A percentile compares a stretch with the other conserved stretches of the same genome.
phyloP scores from a whole-genome alignment of 92 coral and sea anemone species.

The Porites lobata region DNA sequence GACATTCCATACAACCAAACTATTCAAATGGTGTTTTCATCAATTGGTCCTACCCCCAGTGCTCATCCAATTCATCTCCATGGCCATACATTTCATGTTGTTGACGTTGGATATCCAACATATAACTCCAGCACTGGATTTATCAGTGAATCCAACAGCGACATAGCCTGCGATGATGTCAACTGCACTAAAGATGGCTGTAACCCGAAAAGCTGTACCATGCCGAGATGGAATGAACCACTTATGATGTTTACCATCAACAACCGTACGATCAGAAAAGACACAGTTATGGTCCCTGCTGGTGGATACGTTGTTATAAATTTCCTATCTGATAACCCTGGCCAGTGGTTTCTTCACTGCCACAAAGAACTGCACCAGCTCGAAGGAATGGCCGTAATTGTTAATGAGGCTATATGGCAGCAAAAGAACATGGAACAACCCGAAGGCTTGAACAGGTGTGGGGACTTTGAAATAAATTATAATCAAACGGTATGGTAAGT shows the following conservation, averaged over 20 bases:
- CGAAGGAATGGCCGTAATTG: conserved; percentile 76
- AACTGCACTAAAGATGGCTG: conserved; percentile 35
- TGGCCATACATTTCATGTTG: conserved; percentile 81
- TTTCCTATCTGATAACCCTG: conserved; percentile 75
- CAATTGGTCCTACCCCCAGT: conserved; percentile 26
- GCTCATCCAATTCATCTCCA: conserved; percentile 77
- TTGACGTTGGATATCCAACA: conserved; percentile 66
- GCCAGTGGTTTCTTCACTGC: conserved; percentile 39
- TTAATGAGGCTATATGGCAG: conserved; percentile 57
- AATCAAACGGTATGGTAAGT: no score
- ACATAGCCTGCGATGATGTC: conserved; percentile 65
- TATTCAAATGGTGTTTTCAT: conserved; percentile 67
- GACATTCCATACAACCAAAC: conserved; percentile 59
- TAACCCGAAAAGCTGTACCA: conserved; percentile 3
- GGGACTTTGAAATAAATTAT: conserved; percentile 32
- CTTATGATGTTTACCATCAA: conserved; percentile 35
- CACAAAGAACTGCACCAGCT: conserved; percentile 75
- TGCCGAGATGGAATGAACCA: conserved; percentile 61
- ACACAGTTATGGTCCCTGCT: conserved; percentile 50
- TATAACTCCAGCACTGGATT: conserved; percentile 62
- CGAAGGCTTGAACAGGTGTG: conserved; percentile 29
- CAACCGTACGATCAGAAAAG: conserved; percentile 71
- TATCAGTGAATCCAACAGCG: conserved; percentile 48
- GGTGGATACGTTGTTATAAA: conserved; percentile 65
- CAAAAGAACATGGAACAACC: neutral